A percentile compares a stretch with the other conserved stretches of the same genome.
These are phyloP conservation scores for Caenorhabditis panamensis DNA, from an alignment of 2,888 invertebrate genomes.

Conservation along the genomic window DNA sequence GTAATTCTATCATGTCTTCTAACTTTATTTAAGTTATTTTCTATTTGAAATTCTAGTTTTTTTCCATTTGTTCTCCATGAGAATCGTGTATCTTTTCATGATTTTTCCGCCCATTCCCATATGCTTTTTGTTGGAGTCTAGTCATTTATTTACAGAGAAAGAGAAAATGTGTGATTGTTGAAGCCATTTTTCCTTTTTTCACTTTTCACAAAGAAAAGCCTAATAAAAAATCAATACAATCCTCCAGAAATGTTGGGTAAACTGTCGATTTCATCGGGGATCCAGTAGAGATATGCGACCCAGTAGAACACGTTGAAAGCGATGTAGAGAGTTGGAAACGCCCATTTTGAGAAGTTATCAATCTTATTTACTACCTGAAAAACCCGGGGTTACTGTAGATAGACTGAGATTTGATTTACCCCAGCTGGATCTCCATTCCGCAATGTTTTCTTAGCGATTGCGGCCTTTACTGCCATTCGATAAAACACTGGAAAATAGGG, in stretches of 20 bases:
- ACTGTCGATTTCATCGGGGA: conserved; percentile 77
- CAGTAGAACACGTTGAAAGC: conserved; percentile 90
- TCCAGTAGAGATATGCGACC: conserved; percentile 85
- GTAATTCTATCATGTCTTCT: conserved; percentile 9
- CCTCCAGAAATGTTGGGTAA: conserved; percentile 51
- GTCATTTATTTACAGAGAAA: conserved; percentile 22
- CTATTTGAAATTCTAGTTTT: not conserved
- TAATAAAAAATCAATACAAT: conserved; percentile 30
- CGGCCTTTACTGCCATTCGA: conserved; percentile 75
- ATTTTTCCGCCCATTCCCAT: not conserved
- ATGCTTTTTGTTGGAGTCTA: conserved; percentile 32
- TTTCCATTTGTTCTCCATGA: not conserved
- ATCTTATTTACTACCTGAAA: conserved; percentile 73
- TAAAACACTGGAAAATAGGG: conserved; percentile 77
- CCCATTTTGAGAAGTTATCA: conserved; percentile 82
- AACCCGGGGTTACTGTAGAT: not conserved
- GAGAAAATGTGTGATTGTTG: not conserved
- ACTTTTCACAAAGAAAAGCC: not conserved
- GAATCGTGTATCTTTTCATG: not conserved
- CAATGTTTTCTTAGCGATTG: conserved; percentile 71
- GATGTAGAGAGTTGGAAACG: conserved; percentile 88
- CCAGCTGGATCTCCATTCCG: conserved; percentile 71
- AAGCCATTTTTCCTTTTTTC: no score
- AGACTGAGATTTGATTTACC: conserved; percentile 26
- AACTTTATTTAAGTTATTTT: conserved; percentile 5